Percentiles rank a stretch among this genome's conserved stretches.
These are phyloP conservation scores for Diorhabda carinulata DNA, from an alignment of 1,140 invertebrate species.

Conservation along the genomic window DNA sequence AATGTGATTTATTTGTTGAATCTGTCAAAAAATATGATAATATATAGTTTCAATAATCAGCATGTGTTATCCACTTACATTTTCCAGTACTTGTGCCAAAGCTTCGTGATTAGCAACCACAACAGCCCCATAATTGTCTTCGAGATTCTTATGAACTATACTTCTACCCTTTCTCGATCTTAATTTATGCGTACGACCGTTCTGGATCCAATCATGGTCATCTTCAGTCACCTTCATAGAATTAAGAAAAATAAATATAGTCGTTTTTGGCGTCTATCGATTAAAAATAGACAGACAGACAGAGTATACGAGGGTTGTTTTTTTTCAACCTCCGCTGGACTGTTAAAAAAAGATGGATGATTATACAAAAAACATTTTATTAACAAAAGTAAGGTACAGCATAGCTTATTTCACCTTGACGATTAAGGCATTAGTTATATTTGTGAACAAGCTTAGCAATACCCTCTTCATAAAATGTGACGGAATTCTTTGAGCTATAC, in stretches of 20 bases:
- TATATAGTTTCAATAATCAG: background rate
- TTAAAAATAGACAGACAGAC: no score
- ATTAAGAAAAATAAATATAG: background rate
- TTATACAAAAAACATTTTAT: no score
- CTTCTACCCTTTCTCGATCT: slow-evolving; percentile 71
- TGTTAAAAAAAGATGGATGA: no score
- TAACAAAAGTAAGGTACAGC: no score
- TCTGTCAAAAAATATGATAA: slow-evolving; percentile 49
- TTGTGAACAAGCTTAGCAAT: no score
- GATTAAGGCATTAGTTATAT: no score
- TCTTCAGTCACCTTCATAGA: slow-evolving; percentile 51
- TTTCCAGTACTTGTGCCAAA: slow-evolving; percentile 76
- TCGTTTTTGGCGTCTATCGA: no score
- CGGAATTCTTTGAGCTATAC: no score
- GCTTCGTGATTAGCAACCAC: slow-evolving; percentile 86
- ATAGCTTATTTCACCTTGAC: no score
- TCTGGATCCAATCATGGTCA: slow-evolving; percentile 51
- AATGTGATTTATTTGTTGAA: slow-evolving; percentile 64
- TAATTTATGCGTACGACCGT: slow-evolving; percentile 50
- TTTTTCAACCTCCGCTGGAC: no score
- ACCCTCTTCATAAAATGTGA: no score
- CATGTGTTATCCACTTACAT: slow-evolving; percentile 53
- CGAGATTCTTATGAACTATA: slow-evolving; percentile 75
- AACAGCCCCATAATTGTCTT: slow-evolving; percentile 84
- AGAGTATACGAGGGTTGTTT: no score